Evolutionary conservation across 2,888 invertebrate genomes (phyloP).

Genomic region (Meghimatium bilineatum): DNA sequence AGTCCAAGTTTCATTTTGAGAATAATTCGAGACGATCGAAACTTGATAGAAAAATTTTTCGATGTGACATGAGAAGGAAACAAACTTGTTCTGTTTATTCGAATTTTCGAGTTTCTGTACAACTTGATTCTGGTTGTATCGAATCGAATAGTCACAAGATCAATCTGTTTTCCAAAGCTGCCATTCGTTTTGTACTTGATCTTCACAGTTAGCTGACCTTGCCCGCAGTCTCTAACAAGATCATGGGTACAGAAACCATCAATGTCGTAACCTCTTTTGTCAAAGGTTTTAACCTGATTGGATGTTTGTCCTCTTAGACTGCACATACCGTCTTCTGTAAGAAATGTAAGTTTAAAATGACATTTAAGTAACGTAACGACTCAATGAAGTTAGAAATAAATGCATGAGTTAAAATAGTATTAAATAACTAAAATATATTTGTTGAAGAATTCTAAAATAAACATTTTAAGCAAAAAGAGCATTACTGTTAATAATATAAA

Average conservation of each 20-base stretch:
- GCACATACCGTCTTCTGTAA: constrained; percentile 28
- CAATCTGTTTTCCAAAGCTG: neutral
- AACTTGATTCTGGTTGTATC: constrained; percentile 30
- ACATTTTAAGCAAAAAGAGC: no score
- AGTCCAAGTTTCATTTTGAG: constrained; percentile 8
- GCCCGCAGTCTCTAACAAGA: constrained; percentile 27
- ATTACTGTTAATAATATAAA: no score
- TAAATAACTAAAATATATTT: no score
- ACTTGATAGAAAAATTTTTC: constrained; percentile 2
- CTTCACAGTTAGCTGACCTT: constrained; percentile 5
- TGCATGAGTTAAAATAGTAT: no score
- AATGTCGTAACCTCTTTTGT: neutral
- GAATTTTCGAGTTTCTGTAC: constrained; percentile 25
- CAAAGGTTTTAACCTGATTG: constrained; percentile 25
- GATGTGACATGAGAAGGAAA: neutral
- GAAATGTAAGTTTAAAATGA: no score
- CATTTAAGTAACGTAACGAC: no score
- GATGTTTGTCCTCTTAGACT: neutral
- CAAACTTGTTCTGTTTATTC: constrained; percentile 31
- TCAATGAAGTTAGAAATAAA: no score
- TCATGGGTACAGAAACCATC: constrained; percentile 26
- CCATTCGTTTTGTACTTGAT: neutral
- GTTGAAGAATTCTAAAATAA: no score
- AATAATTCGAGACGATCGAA: neutral
- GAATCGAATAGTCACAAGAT: constrained; percentile 11